Base-by-base conservation (phyloP, 2,797 vertebrate species). In the Emys orbicularis region DNA sequence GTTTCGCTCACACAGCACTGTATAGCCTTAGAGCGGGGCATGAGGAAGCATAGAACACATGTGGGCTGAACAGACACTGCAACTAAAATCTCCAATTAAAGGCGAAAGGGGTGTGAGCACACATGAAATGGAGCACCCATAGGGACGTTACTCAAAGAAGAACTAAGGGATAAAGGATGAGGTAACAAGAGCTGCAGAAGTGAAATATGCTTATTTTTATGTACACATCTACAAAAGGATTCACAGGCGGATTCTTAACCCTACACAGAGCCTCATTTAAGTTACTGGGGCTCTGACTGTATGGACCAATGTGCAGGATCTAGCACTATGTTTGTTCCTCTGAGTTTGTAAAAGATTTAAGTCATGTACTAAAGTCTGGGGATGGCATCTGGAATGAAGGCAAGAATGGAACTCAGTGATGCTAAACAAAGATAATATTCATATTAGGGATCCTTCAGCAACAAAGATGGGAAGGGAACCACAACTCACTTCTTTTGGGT, bases 401-500 rank as follows among this genome's bases (percentile, higher is more conserved):
- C 19, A 72, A 72, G n/a, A 41, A 37, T 41, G 65, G 65, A 72
- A 72, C 65, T 72, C 61, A n/a, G 15, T 68, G n/a, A 72, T 72
- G 72, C 56, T 92, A 37, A 90, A 85, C 34, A 82, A n/a, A 50
- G 93, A 92, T 13, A 93, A 86, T 3, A 93, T 31, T 57, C 83
- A 41, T 9, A 49, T 41, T 90, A 84, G n/a, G 84, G 88, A 89
- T 0, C 29, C 53, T 5, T 37, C 6, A 79, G 12, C 74, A 88
- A 72, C 7, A 57, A 84, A 92, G 59, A 77, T 49, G 23, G 13
- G 11, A 72, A 77, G 59, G 19, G 18, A 88, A 90, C 83, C 47
- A 0, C 4, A 89, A 41, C 11, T 91, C 10, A 47, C 12, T 80
- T 68, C 21, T 79, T 83, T 54, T 77, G 53, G 18, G 25, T 54